Evolutionary conservation across 2,113 vertebrate genomes (phyloP), one percentile per base, ranked within the genome.

Genomic region (Pelobates fuscus): DNA sequence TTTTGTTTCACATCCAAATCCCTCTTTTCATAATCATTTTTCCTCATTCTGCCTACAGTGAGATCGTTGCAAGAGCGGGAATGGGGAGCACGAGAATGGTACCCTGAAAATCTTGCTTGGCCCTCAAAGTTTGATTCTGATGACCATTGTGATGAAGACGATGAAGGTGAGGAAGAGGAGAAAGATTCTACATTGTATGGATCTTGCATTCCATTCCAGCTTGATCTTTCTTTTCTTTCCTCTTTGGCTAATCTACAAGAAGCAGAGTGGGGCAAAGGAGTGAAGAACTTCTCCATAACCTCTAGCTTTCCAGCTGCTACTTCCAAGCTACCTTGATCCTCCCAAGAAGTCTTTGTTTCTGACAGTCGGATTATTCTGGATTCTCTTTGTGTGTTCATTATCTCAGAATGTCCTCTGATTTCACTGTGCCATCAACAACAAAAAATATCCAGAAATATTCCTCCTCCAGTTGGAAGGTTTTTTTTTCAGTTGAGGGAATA

Each of bases 21-120:
- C 81, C 30, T 73, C 82, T 11, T 89, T 18, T 1, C 86, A 78
- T 12, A 80, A 80, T 30, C 27, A 85, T 77, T 84, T 84, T 27
- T 71, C 83, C 32, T 44, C 5, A 18, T 29, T 20, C 27, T 77
- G 29, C 6, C 64, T 2, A 18, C 18, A n/a, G 73, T 60, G 20
- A 77, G 55, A 27, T 77, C 73, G 52, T 61, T 77, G 15, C 91
- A 92, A 26, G 93, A 92, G 66, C 83, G 87, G 0, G 92, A 91
- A 65, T 91, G 84, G 32, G 74, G 80, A 8, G 86, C 75, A 43
- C 65, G 86, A 44, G 49, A 49, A 7, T 12, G 14, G 18, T 26
- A 46, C 60, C 78, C 7, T 61, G 80, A 72, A 62, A 69, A 11
- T 81, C 74, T 5, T 83, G 77, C 46, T 85, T 81, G 3, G 11